phyloP scores from a whole-genome alignment of 2,888 invertebrate genomes.

The Stenolophus ochropezus region DNA sequence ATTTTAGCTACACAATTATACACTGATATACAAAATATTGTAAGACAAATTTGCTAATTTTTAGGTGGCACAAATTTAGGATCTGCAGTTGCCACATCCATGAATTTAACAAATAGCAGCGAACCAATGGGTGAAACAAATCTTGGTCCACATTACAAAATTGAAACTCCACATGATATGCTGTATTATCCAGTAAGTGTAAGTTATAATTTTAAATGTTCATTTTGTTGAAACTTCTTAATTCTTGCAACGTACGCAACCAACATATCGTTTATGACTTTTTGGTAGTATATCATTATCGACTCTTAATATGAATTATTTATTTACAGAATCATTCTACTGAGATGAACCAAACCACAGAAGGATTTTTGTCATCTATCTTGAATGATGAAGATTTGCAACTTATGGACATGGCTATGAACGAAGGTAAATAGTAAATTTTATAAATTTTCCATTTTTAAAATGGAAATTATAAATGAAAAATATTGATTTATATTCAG shows the following conservation, averaged over 20 bases:
- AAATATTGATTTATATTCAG: neutral
- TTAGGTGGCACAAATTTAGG: constrained; percentile 80
- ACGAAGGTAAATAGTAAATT: no score
- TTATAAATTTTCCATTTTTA: no score
- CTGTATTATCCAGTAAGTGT: constrained; percentile 90
- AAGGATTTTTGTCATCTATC: constrained; percentile 91
- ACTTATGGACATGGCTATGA: constrained; percentile 94
- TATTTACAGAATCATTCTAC: constrained; percentile 77
- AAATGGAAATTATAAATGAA: no score
- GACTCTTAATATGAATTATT: constrained; percentile 52
- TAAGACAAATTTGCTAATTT: no score
- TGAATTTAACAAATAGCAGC: constrained; percentile 85
- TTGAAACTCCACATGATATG: constrained; percentile 83
- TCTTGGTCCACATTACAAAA: constrained; percentile 78
- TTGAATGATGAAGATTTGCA: constrained; percentile 92
- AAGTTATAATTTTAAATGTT: constrained; percentile 65
- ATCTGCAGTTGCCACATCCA: constrained; percentile 85
- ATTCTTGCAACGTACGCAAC: neutral
- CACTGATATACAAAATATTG: no score
- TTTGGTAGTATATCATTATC: neutral
- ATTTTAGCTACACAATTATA: no score
- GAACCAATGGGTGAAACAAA: constrained; percentile 80
- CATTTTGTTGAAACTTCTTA: neutral
- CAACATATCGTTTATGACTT: neutral
- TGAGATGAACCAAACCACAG: constrained; percentile 83